Conservation (phyloP, 2,888 invertebrate genomes). For the Drosophila percnosoma region DNA sequence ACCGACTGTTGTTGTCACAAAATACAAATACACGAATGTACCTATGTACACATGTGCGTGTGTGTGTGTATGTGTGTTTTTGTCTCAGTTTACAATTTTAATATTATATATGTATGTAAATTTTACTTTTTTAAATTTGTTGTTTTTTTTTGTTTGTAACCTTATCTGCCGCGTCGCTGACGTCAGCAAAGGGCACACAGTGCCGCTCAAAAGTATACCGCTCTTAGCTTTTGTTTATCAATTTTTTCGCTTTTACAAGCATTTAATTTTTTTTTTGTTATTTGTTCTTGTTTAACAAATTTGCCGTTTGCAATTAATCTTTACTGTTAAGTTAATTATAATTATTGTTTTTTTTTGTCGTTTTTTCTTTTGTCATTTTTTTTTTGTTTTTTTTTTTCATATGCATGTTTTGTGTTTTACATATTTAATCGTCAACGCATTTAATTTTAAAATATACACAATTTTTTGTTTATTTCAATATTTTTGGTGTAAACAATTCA, state of each 20-base stretch:
- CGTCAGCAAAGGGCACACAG: slow-evolving; percentile 64
- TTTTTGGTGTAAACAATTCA: slow-evolving; percentile 77
- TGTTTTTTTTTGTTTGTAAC: slow-evolving; percentile 50
- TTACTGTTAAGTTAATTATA: slow-evolving; percentile 35
- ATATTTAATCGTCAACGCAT: slow-evolving; percentile 57
- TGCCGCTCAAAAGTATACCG: slow-evolving; percentile 59
- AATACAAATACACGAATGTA: slow-evolving; percentile 45
- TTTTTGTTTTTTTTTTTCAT: background rate
- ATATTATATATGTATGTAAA: slow-evolving; percentile 16
- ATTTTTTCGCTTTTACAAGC: slow-evolving; percentile 35
- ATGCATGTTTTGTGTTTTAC: slow-evolving; percentile 45
- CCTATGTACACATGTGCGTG: slow-evolving; percentile 12
- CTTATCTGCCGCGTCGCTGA: slow-evolving; percentile 61
- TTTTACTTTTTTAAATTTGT: slow-evolving; percentile 34
- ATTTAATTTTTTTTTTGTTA: slow-evolving; percentile 12
- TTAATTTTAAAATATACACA: slow-evolving; percentile 69
- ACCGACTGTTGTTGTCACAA: slow-evolving; percentile 44
- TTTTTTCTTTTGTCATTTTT: slow-evolving; percentile 14
- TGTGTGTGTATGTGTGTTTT: slow-evolving; percentile 1
- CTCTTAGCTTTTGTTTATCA: slow-evolving; percentile 28
- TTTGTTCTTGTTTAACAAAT: slow-evolving; percentile 36
- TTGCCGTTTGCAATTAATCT: slow-evolving; percentile 37
- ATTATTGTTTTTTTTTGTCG: slow-evolving; percentile 39
- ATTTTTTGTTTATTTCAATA: slow-evolving; percentile 71
- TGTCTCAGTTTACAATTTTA: slow-evolving; percentile 32